These are phyloP conservation scores for Struthio camelus DNA, from an alignment of 2,113 vertebrate genomes.

Conservation along the genomic window DNA sequence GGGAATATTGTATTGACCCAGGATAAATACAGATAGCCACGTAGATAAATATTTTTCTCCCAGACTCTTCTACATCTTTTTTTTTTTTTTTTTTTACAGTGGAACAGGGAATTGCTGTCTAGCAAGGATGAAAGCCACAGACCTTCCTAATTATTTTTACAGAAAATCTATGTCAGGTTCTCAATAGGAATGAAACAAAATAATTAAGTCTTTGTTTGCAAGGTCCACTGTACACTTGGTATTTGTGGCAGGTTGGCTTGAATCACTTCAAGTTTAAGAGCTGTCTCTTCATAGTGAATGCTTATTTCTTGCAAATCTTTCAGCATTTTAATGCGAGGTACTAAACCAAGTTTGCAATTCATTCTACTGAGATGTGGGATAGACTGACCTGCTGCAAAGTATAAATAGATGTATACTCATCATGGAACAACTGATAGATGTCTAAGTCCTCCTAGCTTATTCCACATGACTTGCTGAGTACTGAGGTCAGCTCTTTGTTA, in stretches of 20 bases:
- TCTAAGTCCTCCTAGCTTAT: background rate
- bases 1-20: conserved; percentile 34
- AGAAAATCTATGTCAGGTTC: background rate
- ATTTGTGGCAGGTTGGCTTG: background rate
- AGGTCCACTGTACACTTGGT: background rate
- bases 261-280: background rate
- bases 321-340: background rate
- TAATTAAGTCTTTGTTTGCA: background rate
- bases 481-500: background rate
- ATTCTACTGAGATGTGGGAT: background rate
- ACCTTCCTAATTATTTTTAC: background rate
- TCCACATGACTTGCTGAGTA: background rate
- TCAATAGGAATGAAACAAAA: background rate
- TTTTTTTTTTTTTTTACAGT: background rate
- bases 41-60: background rate
- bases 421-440: background rate
- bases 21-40: background rate
- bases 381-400: background rate
- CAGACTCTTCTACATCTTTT: background rate
- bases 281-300: background rate
- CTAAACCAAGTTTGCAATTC: background rate
- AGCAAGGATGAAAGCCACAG: background rate
- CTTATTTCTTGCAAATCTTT: background rate
- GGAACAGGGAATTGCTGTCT: background rate
- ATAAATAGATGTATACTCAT: background rate